phyloP scores from a whole-genome alignment of 1,140 invertebrate species.

The Pseudomyrmex sp. region DNA sequence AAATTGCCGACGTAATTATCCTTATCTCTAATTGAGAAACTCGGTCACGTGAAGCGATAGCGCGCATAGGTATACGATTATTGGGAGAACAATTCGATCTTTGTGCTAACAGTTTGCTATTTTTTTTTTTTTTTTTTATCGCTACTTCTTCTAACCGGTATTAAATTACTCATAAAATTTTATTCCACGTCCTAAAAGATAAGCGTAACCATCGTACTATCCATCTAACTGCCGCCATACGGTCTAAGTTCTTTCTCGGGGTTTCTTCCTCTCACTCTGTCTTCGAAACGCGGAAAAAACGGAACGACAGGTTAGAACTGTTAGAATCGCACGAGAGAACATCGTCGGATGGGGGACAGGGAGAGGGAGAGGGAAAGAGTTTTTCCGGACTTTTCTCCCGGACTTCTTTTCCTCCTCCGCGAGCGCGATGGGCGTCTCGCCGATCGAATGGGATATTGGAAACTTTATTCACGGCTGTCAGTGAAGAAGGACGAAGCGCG shows the following conservation, averaged over 20 bases:
- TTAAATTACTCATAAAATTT: background rate
- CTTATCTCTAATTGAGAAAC: conserved; percentile 60
- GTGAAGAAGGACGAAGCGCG: conserved; percentile 42
- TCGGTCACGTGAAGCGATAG: conserved; percentile 37
- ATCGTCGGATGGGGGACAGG: background rate
- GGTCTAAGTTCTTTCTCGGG: background rate
- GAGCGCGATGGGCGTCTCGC: conserved; percentile 20
- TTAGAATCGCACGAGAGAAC: conserved; percentile 3
- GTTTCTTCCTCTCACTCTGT: background rate
- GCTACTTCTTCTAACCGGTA: background rate
- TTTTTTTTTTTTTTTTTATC: background rate
- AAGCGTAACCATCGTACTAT: background rate
- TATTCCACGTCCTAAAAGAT: background rate
- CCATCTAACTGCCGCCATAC: background rate
- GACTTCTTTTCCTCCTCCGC: background rate
- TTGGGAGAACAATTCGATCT: conserved; percentile 15
- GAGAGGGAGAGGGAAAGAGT: conserved; percentile 13
- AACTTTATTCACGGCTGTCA: conserved; percentile 71
- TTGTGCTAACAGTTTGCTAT: background rate
- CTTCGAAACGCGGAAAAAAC: background rate
- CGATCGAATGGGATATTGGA: conserved; percentile 72
- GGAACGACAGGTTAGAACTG: conserved; percentile 29
- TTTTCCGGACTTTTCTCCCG: conserved; percentile 29
- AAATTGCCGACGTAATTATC: conserved; percentile 59
- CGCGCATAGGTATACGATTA: conserved; percentile 1